Conservation (phyloP, 1,140 invertebrate species). For the Drosophila ercepeae region DNA sequence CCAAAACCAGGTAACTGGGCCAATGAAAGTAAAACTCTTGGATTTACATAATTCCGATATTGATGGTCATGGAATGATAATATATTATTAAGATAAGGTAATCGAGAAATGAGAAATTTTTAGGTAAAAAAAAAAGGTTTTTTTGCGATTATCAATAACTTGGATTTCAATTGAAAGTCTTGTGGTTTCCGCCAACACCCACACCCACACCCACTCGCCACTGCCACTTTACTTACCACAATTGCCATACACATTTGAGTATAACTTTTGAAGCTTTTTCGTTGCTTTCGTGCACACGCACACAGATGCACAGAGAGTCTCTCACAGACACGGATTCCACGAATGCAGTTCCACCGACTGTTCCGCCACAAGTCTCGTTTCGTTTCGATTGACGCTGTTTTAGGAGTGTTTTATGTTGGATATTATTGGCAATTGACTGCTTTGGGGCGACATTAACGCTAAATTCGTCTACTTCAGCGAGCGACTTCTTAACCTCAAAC, state of each 20-base stretch:
- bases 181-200: background rate
- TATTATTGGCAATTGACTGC: constrained; percentile 24
- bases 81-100: too few relatives aligned
- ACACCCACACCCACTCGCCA: too few relatives aligned
- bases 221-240: constrained; percentile 73
- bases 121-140: too few relatives aligned
- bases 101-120: too few relatives aligned
- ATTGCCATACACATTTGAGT: constrained; percentile 82
- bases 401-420: constrained; percentile 58
- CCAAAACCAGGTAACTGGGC: constrained; percentile 18
- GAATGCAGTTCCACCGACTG: constrained; percentile 49
- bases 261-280: constrained; percentile 73
- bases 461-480: constrained; percentile 49
- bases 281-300: constrained; percentile 58
- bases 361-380: background rate
- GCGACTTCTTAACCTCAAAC: constrained; percentile 67
- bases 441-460: constrained; percentile 54
- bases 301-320: constrained; percentile 22
- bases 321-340: constrained; percentile 35
- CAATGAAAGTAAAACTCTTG: constrained; percentile 9
- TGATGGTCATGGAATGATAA: too few relatives aligned
- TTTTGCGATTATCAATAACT: background rate
- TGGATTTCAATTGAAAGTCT: background rate
- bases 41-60: background rate
- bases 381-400: constrained; percentile 1